Evolutionary conservation across 2,888 invertebrate species (phyloP).

Genomic region (Prenolepis imparis): DNA sequence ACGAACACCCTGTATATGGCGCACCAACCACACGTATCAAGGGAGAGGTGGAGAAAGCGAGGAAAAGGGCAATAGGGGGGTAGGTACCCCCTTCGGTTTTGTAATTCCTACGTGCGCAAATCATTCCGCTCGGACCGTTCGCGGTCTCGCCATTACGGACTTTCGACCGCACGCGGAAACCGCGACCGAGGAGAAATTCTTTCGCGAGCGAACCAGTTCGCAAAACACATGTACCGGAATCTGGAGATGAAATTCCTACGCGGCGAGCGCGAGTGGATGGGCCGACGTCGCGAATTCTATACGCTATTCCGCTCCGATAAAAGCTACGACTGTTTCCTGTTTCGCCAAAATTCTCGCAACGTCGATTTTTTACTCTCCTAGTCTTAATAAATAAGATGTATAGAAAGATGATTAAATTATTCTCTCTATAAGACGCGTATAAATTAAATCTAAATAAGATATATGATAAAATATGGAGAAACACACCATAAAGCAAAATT

Average conservation of each 20-base stretch:
- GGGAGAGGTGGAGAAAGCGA: conserved; percentile 45
- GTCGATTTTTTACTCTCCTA: neutral
- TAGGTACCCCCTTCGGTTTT: conserved; percentile 60
- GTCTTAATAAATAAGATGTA: neutral
- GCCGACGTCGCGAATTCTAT: conserved; percentile 51
- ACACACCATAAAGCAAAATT: neutral
- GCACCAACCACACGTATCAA: conserved; percentile 32
- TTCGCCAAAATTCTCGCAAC: neutral
- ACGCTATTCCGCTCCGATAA: conserved; percentile 30
- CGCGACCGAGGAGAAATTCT: conserved; percentile 75
- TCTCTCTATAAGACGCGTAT: neutral
- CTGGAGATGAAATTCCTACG: conserved; percentile 72
- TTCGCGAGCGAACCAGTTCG: conserved; percentile 67
- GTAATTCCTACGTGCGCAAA: conserved; percentile 65
- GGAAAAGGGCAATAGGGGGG: conserved; percentile 39
- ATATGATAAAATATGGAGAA: neutral
- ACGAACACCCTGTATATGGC: conserved; percentile 18
- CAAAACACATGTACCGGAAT: conserved; percentile 72
- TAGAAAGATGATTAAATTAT: neutral
- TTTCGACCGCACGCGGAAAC: conserved; percentile 69
- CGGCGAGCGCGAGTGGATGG: conserved; percentile 35
- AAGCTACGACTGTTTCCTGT: conserved; percentile 15
- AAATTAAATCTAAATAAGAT: neutral
- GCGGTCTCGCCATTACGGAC: conserved; percentile 69
- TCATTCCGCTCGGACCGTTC: conserved; percentile 62